These are phyloP conservation scores for Metopia argyrocephala DNA, from an alignment of 2,888 invertebrate species.

Conservation along the genomic window DNA sequence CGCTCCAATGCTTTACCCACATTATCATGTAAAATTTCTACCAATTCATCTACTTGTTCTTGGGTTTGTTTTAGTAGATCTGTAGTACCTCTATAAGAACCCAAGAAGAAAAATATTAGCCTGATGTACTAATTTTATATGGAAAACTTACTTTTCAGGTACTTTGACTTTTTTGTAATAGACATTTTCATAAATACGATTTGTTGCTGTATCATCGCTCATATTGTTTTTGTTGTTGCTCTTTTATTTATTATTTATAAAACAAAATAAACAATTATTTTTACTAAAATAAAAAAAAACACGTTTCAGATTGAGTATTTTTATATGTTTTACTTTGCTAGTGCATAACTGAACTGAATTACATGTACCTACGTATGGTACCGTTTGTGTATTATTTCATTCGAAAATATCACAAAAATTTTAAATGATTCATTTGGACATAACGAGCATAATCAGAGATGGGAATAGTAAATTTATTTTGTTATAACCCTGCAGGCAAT, in stretches of 20 bases:
- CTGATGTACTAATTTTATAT: neutral
- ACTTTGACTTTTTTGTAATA: constrained; percentile 37
- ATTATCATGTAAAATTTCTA: constrained; percentile 54
- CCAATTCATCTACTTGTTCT: constrained; percentile 50
- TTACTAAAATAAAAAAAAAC: neutral
- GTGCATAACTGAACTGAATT: constrained; percentile 24
- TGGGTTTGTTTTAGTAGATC: constrained; percentile 44
- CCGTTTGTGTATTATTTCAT: neutral
- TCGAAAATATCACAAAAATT: neutral
- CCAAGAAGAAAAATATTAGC: too few relatives aligned
- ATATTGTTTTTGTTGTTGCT: neutral
- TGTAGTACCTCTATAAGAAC: constrained; percentile 10
- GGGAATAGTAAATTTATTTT: neutral
- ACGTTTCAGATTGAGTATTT: neutral
- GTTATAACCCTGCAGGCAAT: too few relatives aligned
- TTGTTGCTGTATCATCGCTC: constrained; percentile 17
- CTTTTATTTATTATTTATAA: too few relatives aligned
- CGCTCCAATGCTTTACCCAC: constrained; percentile 49
- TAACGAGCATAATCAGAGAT: neutral
- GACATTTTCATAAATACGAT: constrained; percentile 39
- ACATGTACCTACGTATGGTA: neutral
- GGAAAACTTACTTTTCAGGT: constrained; percentile 23
- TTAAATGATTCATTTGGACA: constrained; percentile 24
- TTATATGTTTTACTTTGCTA: constrained; percentile 5
- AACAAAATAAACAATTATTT: too few relatives aligned